Evolutionary conservation across 1,140 invertebrate species (phyloP).

Genomic region (Euwallacea similis): DNA sequence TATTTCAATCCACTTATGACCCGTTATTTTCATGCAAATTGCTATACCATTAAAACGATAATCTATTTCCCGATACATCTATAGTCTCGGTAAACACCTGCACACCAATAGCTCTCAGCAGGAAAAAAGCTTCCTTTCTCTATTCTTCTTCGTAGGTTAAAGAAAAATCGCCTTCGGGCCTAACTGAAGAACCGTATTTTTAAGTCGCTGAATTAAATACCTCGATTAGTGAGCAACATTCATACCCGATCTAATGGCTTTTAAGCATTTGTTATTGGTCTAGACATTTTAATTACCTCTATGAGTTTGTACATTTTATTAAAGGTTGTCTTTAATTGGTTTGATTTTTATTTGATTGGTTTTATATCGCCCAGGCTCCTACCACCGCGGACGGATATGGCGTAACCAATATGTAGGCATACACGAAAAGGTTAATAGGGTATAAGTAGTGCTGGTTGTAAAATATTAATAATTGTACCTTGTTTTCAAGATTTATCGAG

Average conservation of each 20-base stretch:
- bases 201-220: no score
- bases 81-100: constrained; percentile 7
- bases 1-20: constrained; percentile 1
- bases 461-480: constrained; percentile 7
- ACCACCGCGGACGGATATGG: constrained; percentile 5
- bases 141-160: not conserved
- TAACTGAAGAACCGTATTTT: no score
- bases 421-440: constrained; percentile 22
- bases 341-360: constrained; percentile 14
- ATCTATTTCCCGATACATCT: constrained; percentile 2
- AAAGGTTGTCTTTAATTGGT: constrained; percentile 24
- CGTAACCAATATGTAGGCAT: constrained; percentile 6
- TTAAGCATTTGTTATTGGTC: constrained; percentile 36
- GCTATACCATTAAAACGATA: constrained; percentile 2
- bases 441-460: not conserved
- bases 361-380: constrained; percentile 6
- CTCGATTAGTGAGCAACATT: no score
- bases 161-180: not conserved
- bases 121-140: not conserved
- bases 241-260: not conserved
- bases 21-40: constrained; percentile 14
- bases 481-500: not conserved
- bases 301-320: constrained; percentile 28
- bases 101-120: not conserved
- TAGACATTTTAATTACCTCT: constrained; percentile 36